Percentiles rank a stretch among this genome's conserved stretches.
phyloP scores from a whole-genome alignment of 1,140 invertebrate species.

The Lucilia sericata region DNA sequence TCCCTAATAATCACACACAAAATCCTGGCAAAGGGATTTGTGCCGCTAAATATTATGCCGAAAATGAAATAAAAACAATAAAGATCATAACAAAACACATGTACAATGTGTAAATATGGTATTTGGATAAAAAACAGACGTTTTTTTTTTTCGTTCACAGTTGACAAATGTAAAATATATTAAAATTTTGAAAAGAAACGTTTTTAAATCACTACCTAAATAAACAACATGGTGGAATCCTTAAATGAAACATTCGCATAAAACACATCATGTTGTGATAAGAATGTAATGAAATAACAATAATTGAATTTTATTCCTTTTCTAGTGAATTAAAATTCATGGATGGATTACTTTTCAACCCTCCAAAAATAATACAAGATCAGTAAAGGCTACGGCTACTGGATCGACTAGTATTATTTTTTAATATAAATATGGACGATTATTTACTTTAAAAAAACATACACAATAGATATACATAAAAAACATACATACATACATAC shows the following conservation, averaged over 20 bases:
- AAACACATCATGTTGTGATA: not conserved
- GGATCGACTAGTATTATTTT: not conserved
- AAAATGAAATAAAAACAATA: too few species aligned
- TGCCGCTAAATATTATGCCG: too few species aligned
- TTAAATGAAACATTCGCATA: not conserved
- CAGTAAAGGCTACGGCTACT: not conserved
- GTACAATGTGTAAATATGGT: too few species aligned
- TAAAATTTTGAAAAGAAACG: too few species aligned
- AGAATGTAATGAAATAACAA: not conserved
- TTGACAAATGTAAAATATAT: too few species aligned
- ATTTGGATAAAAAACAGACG: too few species aligned
- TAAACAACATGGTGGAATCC: conserved; percentile 1
- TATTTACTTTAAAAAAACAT: not conserved
- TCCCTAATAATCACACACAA: not conserved
- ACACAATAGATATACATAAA: not conserved
- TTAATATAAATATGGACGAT: not conserved
- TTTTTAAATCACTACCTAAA: not conserved
- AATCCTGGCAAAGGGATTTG: too few species aligned
- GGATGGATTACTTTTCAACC: not conserved
- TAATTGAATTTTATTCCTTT: not conserved
- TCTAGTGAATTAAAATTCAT: not conserved
- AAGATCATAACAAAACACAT: too few species aligned
- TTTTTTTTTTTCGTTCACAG: too few species aligned
- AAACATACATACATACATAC: too few species aligned
- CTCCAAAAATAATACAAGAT: not conserved